Percentiles rank a stretch among this genome's conserved stretches.
These are phyloP conservation scores for Ornithorhynchus anatinus DNA, from an alignment of 2,113 vertebrate species.

Conservation along the genomic window DNA sequence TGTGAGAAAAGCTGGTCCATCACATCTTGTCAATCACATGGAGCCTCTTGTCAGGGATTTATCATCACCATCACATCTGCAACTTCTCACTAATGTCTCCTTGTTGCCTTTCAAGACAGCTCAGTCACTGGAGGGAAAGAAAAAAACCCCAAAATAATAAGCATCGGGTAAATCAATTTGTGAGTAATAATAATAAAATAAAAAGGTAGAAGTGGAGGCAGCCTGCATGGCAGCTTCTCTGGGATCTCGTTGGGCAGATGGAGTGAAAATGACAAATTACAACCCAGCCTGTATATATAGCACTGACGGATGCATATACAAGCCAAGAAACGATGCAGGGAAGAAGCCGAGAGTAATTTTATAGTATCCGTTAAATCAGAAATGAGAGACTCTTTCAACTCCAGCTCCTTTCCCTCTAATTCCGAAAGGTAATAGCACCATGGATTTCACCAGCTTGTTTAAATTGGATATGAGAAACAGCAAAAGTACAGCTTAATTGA, in stretches of 20 bases:
- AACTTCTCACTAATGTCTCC: neutral
- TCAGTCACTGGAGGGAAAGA: neutral
- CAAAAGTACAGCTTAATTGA: slow-evolving; percentile 67
- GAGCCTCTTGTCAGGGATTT: slow-evolving; percentile 45
- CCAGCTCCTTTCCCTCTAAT: neutral
- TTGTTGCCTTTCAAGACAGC: neutral
- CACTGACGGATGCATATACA: neutral
- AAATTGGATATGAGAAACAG: slow-evolving; percentile 64
- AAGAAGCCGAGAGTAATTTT: neutral
- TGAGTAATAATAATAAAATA: neutral
- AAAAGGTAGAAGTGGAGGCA: neutral
- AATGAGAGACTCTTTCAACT: slow-evolving; percentile 26
- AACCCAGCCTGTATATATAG: neutral
- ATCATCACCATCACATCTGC: neutral
- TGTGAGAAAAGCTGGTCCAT: slow-evolving; percentile 61
- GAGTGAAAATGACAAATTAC: neutral
- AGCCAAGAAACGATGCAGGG: neutral
- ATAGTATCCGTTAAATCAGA: neutral
- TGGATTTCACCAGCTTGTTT: slow-evolving; percentile 57
- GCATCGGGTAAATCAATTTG: neutral
- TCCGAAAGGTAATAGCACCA: slow-evolving; percentile 48
- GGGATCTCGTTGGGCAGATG: neutral
- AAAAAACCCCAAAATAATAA: neutral
- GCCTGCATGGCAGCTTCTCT: neutral
- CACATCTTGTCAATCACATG: slow-evolving; percentile 57